These are phyloP conservation scores for Arizona elegans DNA, from an alignment of 2,113 vertebrate genomes.

Conservation along the genomic window DNA sequence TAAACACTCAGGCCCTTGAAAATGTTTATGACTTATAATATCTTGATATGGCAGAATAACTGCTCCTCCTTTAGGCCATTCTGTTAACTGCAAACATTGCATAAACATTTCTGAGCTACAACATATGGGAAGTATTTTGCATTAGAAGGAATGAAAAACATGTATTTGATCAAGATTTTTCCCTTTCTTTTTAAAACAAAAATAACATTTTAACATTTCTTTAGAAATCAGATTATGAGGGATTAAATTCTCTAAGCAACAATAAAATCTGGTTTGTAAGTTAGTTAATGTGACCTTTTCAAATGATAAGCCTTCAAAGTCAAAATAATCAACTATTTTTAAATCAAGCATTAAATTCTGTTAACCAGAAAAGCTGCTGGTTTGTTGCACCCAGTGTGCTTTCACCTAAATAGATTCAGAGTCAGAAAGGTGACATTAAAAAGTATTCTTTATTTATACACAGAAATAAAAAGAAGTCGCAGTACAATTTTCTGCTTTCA, in stretches of 20 bases:
- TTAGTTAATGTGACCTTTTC: not conserved
- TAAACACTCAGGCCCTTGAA: not conserved
- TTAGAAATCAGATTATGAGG: not conserved
- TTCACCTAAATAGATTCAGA: not conserved
- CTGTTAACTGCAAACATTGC: not conserved
- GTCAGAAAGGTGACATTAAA: not conserved
- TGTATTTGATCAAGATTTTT: not conserved
- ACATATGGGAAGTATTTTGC: not conserved
- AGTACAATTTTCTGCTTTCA: not conserved
- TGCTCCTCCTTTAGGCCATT: not conserved
- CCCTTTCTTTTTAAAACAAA: not conserved
- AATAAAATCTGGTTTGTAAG: not conserved
- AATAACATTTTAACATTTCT: not conserved
- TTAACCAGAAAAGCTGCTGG: not conserved
- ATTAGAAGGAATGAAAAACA: not conserved
- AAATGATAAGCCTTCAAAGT: not conserved
- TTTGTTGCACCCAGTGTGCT: not conserved
- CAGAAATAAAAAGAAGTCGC: not conserved
- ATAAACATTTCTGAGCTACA: not conserved
- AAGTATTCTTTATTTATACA: not conserved
- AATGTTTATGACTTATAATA: not conserved
- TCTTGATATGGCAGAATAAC: not conserved
- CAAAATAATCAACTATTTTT: not conserved
- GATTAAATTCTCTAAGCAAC: not conserved
- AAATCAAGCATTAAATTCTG: not conserved